Conservation (phyloP, 2,113 vertebrate genomes). For the Gallinago undulata region DNA sequence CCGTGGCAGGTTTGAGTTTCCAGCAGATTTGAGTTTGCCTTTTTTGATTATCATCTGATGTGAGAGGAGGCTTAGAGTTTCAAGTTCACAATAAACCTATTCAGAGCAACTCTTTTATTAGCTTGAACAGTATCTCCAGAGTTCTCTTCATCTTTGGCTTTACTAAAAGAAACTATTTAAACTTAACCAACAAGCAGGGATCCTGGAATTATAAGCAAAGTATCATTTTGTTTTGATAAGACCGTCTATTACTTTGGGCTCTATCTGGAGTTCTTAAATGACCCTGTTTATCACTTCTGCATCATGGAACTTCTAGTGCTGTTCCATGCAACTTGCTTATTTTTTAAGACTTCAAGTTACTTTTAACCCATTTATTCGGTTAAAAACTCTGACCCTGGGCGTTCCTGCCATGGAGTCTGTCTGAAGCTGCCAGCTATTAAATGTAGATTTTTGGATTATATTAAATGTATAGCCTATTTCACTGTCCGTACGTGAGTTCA, state of each 20-base stretch:
- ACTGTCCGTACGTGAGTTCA: not conserved
- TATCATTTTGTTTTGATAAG: constrained; percentile 74
- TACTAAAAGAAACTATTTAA: constrained; percentile 79
- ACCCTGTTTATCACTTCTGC: constrained; percentile 25
- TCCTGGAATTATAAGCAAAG: constrained; percentile 59
- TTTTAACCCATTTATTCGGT: not conserved
- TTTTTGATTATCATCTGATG: constrained; percentile 75
- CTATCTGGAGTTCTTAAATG: constrained; percentile 73
- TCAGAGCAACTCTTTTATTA: constrained; percentile 72
- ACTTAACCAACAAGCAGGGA: constrained; percentile 54
- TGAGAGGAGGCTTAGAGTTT: constrained; percentile 76
- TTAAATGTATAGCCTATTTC: not conserved
- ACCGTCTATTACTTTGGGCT: constrained; percentile 35
- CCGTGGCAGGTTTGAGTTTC: constrained; percentile 75
- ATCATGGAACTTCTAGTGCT: constrained; percentile 46
- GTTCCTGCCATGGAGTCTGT: not conserved
- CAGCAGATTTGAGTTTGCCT: constrained; percentile 72
- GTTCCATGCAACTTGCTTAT: constrained; percentile 27
- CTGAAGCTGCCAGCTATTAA: not conserved
- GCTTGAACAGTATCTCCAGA: constrained; percentile 62
- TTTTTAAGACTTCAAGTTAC: constrained; percentile 24
- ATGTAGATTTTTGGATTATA: not conserved
- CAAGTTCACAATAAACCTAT: constrained; percentile 74
- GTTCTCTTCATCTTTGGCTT: constrained; percentile 64
- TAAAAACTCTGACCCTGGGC: not conserved